Base-by-base conservation (phyloP, 53 echinoderm and acorn worm species). In the Arbacia lixula region DNA sequence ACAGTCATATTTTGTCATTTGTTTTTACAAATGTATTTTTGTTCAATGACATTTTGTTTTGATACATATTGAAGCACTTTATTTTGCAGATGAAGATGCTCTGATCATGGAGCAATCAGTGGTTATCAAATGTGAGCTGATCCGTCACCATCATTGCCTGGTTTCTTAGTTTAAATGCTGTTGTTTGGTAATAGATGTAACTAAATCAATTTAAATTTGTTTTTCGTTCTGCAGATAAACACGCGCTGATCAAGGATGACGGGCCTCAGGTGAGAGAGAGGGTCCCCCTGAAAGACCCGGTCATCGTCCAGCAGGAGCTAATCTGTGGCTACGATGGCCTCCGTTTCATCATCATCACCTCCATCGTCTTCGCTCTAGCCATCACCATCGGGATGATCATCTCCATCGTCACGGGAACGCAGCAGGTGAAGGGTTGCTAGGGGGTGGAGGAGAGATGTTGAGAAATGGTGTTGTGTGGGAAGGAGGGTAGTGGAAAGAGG, bases 241-340 rank as follows among this genome's bases (percentile, higher is more conserved):
- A 85, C 29, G 89, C 91, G n/a, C 87, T 96, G 33, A 93, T 96
- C 17, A 74, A 71, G 9, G 62, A 66, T 9, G 73, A 84, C 5
- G 87, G 66, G 58, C 17, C 72, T 2, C 24, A 19, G 3, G 21
- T 54, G 24, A 78, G 57, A 16, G 93, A 93, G 79, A 89, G 69
- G n/a, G 93, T 60, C 1, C 93, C 93, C 6, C 65, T 95, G 34
- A 60, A 61, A 60, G 91, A 85, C 52, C 66, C 39, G 37, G 85
- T 43, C 9, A 72, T 72, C 29, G 53, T 89, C n/a, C 87, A 85
- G 11, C 63, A 86, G 10, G 96, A 96, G 71, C 56, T 72, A 12
- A 96, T 96, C 67, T 93, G 76, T 29, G 96, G 96, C 35, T 93
- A 84, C 54, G 93, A 96, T 71, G 98, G 98, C 12, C 88, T 98